Evolutionary conservation across 2,888 invertebrate genomes (phyloP).

Genomic region (Antheraea yamamai): DNA sequence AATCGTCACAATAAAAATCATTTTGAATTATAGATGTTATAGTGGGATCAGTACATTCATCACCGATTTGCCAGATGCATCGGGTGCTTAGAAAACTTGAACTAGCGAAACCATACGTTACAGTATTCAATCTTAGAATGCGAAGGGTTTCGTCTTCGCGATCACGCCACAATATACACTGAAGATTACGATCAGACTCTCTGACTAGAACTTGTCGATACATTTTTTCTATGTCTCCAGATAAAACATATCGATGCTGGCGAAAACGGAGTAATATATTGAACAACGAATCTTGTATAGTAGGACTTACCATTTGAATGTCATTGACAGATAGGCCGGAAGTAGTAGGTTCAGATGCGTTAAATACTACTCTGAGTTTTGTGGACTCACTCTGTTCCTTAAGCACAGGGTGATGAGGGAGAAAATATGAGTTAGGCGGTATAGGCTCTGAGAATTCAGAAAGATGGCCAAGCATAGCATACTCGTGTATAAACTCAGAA

Average conservation of each 20-base stretch:
- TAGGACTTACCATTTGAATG: conserved; percentile 24
- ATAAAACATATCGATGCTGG: background rate
- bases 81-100: background rate
- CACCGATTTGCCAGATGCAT: background rate
- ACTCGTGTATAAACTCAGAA: background rate
- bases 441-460: background rate
- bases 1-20: background rate
- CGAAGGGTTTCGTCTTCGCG: background rate
- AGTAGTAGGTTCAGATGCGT: conserved; percentile 22
- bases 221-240: background rate
- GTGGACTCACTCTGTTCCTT: conserved; percentile 24
- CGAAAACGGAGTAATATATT: background rate
- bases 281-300: conserved; percentile 26
- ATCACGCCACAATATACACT: background rate
- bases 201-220: background rate
- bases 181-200: background rate
- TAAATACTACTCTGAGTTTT: conserved; percentile 25
- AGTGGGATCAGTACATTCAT: background rate
- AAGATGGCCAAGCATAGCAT: background rate
- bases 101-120: conserved; percentile 1
- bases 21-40: background rate
- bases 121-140: background rate
- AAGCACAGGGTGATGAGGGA: conserved; percentile 26
- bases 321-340: conserved; percentile 24
- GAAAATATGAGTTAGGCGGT: conserved; percentile 12